Evolutionary conservation across 1,140 invertebrate species (phyloP), one percentile per base, ranked within the genome.

Genomic region (Aphelinus certus): DNA sequence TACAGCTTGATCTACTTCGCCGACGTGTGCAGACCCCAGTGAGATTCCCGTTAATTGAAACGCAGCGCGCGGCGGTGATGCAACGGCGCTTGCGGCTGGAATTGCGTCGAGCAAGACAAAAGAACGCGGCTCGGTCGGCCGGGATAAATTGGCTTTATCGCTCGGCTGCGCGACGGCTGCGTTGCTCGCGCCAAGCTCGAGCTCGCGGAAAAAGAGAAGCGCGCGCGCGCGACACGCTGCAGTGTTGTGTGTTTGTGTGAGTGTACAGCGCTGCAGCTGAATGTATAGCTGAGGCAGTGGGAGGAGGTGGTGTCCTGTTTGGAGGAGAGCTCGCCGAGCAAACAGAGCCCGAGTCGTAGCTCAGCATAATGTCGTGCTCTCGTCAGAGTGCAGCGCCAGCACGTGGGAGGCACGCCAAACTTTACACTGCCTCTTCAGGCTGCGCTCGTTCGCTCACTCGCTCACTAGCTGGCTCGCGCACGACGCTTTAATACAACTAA

Each of bases 401-500:
- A 7, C 47, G 26, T 26, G 26, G 26, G 26, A 26, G 26, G 26
- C 26, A 26, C 26, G 26, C 48, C 48, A 63, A 63, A 63, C 61
- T 63, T 63, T 63, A 9, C 61, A 48, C 61, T 63, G 6, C 5
- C 4, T 7, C 58, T 2, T 58, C 3, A 1, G 57, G 5, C 3
- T n/a, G 57, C 26, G 55, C 3, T 46, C 42, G 63, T 63, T 6
- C 48, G 60, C 60, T 61, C 71, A 61, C 71, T 56, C 63, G 60
- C 53, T 60, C 66, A 55, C 65, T 65, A 26, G 26, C 26, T 26
- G 26, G 26, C 26, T 26, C 26, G 26, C 26, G 26, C 64, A 64
- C 58, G 58, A 67, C 48, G 58, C 73, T 74, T 63, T 74, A 74
- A 74, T 74, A 68, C 64, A 63, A 10, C 65, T 74, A 74, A 74